Evolutionary conservation across 37 sponge, comb jelly and placozoan genomes (phyloP), one percentile per base, ranked within the genome.

Genomic region (Aplysina aerophoba): DNA sequence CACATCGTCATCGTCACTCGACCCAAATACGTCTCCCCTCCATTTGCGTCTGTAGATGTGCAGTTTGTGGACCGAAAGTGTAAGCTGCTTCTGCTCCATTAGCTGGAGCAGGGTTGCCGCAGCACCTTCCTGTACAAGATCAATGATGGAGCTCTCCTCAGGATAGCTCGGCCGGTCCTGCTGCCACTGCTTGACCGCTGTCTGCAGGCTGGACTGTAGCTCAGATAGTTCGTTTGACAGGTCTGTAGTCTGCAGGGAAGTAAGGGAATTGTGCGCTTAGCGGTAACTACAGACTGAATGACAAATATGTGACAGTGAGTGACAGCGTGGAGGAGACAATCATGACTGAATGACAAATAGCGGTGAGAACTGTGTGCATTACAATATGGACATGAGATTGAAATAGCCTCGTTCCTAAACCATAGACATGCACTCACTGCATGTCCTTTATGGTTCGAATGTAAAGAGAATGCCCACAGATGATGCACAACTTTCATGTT

Each of bases 1-100:
- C 36, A 88, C 55, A 55, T 94, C 91, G 65, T 94, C 91, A 22
- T 85, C 91, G 12, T 87, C 89, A 24, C 25, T 33, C 4, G 58
- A 40, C 14, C 94, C 94, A 60, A 94, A 82, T 59, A 85, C 72
- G 25, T 75, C 86, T 21, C 62, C 66, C 53, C 77, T 86, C 83
- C 86, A 88, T 53, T 83, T 78, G 33, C 82, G 86, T 66, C 93
- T 88, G 55, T 4, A 65, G 56, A 22, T 0, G 41, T 81, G 91
- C 50, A 94, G 89, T 65, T 87, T 74, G 54, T 85, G 79, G 11
- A 94, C 84, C 13, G 87, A 84, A 24, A 44, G 65, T 3, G 65
- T 30, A 21, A 41, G 85, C 31, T 91, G 79, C 36, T 82, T 81
- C 57, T 86, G 80, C n/a, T 55, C 80, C 25, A 90, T 73, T 0